Evolutionary conservation across 2,888 invertebrate genomes (phyloP).

Genomic region (Melanotus villosus): DNA sequence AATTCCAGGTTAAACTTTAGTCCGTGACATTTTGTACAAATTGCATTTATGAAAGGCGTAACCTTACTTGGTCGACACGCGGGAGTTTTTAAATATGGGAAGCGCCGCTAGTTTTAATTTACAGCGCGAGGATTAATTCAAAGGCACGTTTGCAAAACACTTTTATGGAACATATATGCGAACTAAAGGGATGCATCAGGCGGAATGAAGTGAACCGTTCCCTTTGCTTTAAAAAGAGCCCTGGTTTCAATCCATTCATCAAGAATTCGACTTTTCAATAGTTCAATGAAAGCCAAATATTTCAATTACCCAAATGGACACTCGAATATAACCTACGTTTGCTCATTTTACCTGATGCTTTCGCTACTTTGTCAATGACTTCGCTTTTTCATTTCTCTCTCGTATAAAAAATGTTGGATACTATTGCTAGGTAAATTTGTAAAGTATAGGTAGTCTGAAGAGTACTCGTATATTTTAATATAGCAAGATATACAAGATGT

Average conservation of each 20-base stretch:
- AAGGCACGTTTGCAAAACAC: slow-evolving; percentile 32
- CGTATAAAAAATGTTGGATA: slow-evolving; percentile 13
- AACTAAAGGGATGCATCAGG: slow-evolving; percentile 49
- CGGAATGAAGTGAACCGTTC: slow-evolving; percentile 59
- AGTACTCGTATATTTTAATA: slow-evolving; percentile 10
- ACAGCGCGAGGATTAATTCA: slow-evolving; percentile 30
- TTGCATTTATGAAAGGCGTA: slow-evolving; percentile 63
- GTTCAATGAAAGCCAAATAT: slow-evolving; percentile 65
- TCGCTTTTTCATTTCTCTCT: slow-evolving; percentile 37
- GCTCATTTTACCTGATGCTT: slow-evolving; percentile 54
- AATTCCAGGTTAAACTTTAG: slow-evolving; percentile 59
- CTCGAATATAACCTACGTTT: slow-evolving; percentile 62
- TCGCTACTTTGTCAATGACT: slow-evolving; percentile 42
- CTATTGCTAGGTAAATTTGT: background rate
- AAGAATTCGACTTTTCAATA: slow-evolving; percentile 66
- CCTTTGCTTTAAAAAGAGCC: slow-evolving; percentile 63
- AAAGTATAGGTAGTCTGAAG: slow-evolving; percentile 12
- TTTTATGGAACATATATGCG: slow-evolving; percentile 39
- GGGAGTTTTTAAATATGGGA: slow-evolving; percentile 38
- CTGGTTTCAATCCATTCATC: slow-evolving; percentile 63
- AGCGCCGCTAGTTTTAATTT: slow-evolving; percentile 40
- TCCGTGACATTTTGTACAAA: slow-evolving; percentile 64
- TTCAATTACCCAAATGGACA: slow-evolving; percentile 68
- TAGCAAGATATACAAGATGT: background rate
- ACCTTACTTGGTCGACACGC: slow-evolving; percentile 53